These are phyloP conservation scores for Babyrousa celebensis DNA, from an alignment of 2,797 vertebrate species.

Conservation along the genomic window DNA sequence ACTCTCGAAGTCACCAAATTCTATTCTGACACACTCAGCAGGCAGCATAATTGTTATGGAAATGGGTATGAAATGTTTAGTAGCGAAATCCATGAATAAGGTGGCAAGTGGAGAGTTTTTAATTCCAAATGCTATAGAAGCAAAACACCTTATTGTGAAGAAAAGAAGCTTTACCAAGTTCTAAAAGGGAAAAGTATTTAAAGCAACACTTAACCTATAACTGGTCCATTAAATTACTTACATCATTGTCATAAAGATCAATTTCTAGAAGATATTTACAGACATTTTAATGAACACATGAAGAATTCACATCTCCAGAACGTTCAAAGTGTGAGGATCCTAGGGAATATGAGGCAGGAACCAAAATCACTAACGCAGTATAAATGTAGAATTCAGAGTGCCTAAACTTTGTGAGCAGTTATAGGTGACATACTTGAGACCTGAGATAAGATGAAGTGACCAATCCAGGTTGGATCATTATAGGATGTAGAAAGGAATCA, in stretches of 20 bases:
- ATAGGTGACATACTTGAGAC: not conserved
- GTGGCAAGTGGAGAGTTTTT: not conserved
- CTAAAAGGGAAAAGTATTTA: slow-evolving; percentile 22
- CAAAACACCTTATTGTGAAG: not conserved
- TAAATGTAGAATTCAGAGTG: slow-evolving; percentile 20
- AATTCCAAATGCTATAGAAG: slow-evolving; percentile 20
- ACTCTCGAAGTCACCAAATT: not conserved
- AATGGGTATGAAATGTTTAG: not conserved
- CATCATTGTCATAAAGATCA: not conserved
- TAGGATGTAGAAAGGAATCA: not conserved
- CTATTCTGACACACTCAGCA: not conserved
- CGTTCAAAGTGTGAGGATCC: not conserved
- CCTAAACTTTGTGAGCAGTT: slow-evolving; percentile 8
- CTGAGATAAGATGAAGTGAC: not conserved
- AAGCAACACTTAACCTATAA: not conserved
- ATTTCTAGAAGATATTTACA: not conserved
- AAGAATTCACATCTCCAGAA: slow-evolving; percentile 31
- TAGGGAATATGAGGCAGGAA: not conserved
- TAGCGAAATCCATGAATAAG: not conserved
- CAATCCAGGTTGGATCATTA: not conserved
- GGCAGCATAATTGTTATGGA: too few species aligned
- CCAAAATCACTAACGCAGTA: not conserved
- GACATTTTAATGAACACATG: not conserved
- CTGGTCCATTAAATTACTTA: not conserved
- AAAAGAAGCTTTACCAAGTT: not conserved